These are phyloP conservation scores for Catotricha subobsoleta DNA, from an alignment of 2,888 invertebrate species.

Conservation along the genomic window DNA sequence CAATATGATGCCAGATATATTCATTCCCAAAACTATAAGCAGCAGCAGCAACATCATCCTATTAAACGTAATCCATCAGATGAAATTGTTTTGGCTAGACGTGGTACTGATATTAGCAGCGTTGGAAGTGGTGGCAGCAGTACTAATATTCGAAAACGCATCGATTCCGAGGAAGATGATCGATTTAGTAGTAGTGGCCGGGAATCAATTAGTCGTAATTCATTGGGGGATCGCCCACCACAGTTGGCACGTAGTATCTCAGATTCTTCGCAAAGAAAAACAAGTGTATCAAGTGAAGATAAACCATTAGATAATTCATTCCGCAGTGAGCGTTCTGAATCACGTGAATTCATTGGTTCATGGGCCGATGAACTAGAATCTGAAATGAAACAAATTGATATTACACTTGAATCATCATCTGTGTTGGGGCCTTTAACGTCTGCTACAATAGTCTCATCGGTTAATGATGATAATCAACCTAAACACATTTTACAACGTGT, in stretches of 20 bases:
- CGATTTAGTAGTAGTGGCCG: slow-evolving; percentile 15
- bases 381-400: slow-evolving; percentile 13
- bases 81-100: slow-evolving; percentile 10
- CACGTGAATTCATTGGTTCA: slow-evolving; percentile 16
- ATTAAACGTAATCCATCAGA: slow-evolving; percentile 13
- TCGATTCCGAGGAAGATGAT: slow-evolving; percentile 18
- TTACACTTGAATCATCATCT: slow-evolving; percentile 26
- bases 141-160: neutral
- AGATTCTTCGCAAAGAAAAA: slow-evolving; percentile 30
- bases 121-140: neutral
- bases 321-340: slow-evolving; percentile 12
- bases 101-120: neutral
- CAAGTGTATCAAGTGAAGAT: slow-evolving; percentile 21
- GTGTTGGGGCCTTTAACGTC: slow-evolving; percentile 11
- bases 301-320: slow-evolving; percentile 8
- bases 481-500: slow-evolving; percentile 29
- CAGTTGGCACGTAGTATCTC: slow-evolving; percentile 28
- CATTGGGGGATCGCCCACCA: slow-evolving; percentile 13
- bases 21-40: slow-evolving; percentile 13
- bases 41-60: slow-evolving; percentile 6
- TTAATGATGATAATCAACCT: slow-evolving; percentile 20
- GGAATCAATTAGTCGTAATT: slow-evolving; percentile 13
- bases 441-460: neutral
- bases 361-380: slow-evolving; percentile 34
- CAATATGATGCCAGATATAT: slow-evolving; percentile 20